These are phyloP conservation scores for Catostylus mosaicus DNA, from an alignment of 30 jellyfish, hydroid and myxozoan species.

Conservation along the genomic window DNA sequence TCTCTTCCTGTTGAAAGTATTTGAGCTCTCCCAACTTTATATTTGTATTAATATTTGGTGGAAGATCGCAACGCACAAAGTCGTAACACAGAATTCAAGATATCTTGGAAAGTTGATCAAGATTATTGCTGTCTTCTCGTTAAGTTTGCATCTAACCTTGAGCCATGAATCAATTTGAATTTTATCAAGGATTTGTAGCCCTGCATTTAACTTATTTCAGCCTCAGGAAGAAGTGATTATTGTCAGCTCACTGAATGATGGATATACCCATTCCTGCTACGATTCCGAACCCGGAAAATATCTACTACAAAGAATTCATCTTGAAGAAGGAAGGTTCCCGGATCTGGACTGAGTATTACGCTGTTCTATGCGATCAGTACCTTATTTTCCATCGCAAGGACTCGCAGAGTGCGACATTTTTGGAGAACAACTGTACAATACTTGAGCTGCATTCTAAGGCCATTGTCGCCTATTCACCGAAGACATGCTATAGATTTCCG, in stretches of 20 bases:
- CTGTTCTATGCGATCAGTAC: constrained; percentile 62
- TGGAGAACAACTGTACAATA: constrained; percentile 80
- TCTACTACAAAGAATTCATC: constrained; percentile 79
- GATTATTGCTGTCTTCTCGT: no score
- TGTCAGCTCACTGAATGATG: constrained; percentile 2
- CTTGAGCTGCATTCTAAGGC: constrained; percentile 74
- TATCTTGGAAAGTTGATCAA: no score
- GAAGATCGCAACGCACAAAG: no score
- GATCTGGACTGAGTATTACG: constrained; percentile 94
- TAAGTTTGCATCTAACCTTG: no score
- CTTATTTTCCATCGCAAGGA: constrained; percentile 77
- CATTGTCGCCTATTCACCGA: constrained; percentile 69
- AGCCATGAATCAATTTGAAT: no score
- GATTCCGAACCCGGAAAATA: constrained; percentile 49
- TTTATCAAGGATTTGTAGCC: no score
- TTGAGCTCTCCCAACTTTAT: no score
- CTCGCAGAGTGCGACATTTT: constrained; percentile 53
- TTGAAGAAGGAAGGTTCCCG: constrained; percentile 86
- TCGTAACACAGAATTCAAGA: no score
- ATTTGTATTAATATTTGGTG: no score
- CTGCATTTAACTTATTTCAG: no score
- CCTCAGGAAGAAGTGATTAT: no score
- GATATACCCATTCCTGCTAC: constrained; percentile 64
- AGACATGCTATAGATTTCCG: constrained; percentile 96
- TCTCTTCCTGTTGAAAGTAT: no score